Evolutionary conservation across 2,888 invertebrate genomes (phyloP), one percentile per base, ranked within the genome.

Genomic region (Hoplodrina ambigua): DNA sequence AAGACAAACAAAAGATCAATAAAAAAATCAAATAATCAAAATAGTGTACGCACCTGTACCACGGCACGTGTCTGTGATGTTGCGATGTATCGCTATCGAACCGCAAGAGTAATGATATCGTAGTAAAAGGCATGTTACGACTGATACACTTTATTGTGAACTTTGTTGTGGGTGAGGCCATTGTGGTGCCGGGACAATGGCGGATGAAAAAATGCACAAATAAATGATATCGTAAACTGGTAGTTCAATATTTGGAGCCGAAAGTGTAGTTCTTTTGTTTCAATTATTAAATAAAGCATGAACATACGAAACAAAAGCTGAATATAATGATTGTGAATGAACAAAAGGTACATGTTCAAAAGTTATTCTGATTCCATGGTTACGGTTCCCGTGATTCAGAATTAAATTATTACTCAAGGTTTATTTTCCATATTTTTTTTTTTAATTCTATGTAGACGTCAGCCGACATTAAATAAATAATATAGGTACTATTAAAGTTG

Each of bases 21-120:
- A 63, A 63, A 57, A 72, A 75, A 63, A 72, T 63, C 69, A 70
- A 81, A 81, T 82, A 57, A 69, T 62, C 62, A 72, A 69, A 44
- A 82, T 68, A 70, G 63, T 57, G 10, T 13, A 59, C 17, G 33
- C 20, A 19, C 72, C 57, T 37, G 63, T 78, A 82, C 80, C 61
- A 71, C 10, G 57, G 1, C 11, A 66, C 56, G 2, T 41, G 3
- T 41, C 19, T 50, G 41, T 13, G 53, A 41, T 53, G 20, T 19
- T 44, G 11, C 15, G 13, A 20, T 10, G 53, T 54, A 37, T 55
- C 30, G 25, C 20, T 67, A 59, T 69, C 63, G 72, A 44, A 56
- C 56, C 52, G n/a, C 11, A 41, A 54, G 64, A 44, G 41, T 58
- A 19, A 19, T 20, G 54, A 30, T 65, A 64, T 57, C 66, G 66